A percentile compares a stretch with the other conserved stretches of the same genome.
These are phyloP conservation scores for Tolmerus cingulatus DNA, from an alignment of 2,888 invertebrate species.

Conservation along the genomic window DNA sequence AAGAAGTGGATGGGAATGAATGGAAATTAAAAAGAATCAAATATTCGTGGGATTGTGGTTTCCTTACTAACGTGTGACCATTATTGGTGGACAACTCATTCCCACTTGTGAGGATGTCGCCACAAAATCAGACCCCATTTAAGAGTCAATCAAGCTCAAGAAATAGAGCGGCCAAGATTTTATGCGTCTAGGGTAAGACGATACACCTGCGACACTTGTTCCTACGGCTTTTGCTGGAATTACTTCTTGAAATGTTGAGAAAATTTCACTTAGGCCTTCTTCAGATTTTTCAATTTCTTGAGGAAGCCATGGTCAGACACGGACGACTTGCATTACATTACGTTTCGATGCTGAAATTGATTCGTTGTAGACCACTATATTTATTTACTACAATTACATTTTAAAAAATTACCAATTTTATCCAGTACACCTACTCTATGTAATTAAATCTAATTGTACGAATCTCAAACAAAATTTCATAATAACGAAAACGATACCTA, in stretches of 20 bases:
- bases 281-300: background rate
- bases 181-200: background rate
- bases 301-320: background rate
- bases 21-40: background rate
- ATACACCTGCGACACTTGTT: background rate
- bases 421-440: no score
- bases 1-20: background rate
- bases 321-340: background rate
- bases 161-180: background rate
- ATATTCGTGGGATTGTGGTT: background rate
- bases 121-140: background rate
- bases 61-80: background rate
- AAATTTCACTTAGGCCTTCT: background rate
- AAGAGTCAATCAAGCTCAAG: background rate
- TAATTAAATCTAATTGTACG: no score
- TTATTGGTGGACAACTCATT: background rate
- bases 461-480: no score
- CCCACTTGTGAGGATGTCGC: background rate
- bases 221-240: background rate
- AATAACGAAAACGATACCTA: no score
- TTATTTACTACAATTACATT: no score
- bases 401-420: no score
- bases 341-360: background rate
- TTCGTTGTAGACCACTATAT: background rate
- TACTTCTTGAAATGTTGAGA: background rate